Base-by-base conservation (phyloP, 2,797 vertebrate genomes). In the Gymnopithys bicolor region DNA sequence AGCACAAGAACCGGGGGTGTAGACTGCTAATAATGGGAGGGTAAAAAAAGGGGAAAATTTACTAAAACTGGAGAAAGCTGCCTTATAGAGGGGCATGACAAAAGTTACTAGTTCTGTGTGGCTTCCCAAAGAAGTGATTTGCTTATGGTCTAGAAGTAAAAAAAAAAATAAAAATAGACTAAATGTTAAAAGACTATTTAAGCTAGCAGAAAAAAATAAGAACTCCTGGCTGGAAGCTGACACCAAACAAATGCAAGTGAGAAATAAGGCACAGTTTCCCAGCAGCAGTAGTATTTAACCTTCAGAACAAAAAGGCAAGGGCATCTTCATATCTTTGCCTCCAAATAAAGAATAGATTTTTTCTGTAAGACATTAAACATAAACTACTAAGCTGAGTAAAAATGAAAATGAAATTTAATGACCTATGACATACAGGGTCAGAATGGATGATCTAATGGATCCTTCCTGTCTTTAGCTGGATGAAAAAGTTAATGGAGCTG, bases 331-430 rank as follows among this genome's bases (percentile, higher is more conserved):
- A 73, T 89, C 63, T 78, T 59, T 91, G 55, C 51, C 62, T 91
- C 94, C 87, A 81, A 52, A 86, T 77, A 35, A 87, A 91, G 58
- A 62, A 27, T 85, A 71, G 75, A 75, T 83, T 75, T 95, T 93
- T 93, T 49, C 66, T 85, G 24, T 69, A 83, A 84, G 66, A 56
- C 1, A 5, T 88, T 95, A 84, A 90, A 60, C 28, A 83, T 90
- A 89, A 95, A 66, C 87, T 53, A 79, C 82, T 59, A 75, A 92
- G 46, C 71, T 25, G 46, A 89, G 62, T 45, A 69, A 51, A 78
- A 75, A 9, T 2, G 7, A 93, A 94, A 96, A 89, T 92, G 23
- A 94, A 95, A 95, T 91, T 79, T 95, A 95, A 95, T 97, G 76
- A 78, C 76, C 87, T 93, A 78, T 89, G 62, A 84, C 86, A 73